Base-by-base conservation (phyloP, 2,113 vertebrate species). In the Daboia siamensis region DNA sequence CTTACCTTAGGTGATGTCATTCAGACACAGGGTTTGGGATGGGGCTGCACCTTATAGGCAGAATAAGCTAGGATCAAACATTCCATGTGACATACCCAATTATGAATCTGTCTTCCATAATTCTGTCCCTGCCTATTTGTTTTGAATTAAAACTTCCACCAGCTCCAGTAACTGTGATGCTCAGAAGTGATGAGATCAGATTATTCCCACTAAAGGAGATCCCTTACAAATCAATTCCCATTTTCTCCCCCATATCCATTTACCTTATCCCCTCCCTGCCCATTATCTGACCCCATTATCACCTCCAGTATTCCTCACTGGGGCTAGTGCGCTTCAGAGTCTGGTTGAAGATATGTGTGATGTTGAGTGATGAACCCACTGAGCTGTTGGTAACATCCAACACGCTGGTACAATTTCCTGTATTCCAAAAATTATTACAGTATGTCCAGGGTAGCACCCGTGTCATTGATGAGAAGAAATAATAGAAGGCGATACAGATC, bases 221-320 rank as follows among this genome's bases (percentile, higher is more conserved):
- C 46, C 55, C n/a, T 39, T 46, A 80, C 7, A 21, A 92, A 46
- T 7, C 52, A 54, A 11, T 29, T 90, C 74, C 74, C 74, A 44
- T 48, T 92, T 92, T 92, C 5, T 3, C 64, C 39, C 59, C 56
- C 44, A 26, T 11, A 61, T 20, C 91, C 29, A 23, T 44, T 52
- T 55, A 74, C 74, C 20, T 39, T 21, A 48, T 46, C 52, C n/a
- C 46, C 29, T 57, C 17, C 69, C 33, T n/a, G 12, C 69, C 55
- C 55, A 57, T 57, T 51, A 90, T 89, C 24, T 56, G n/a, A 33
- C 69, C 33, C 55, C 55, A 57, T 59, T 51, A 90, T 89, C 97
- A 99, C 99, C 98, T 99, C 99, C 99, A 99, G 97, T 99, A 99
- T 96, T 99, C 99, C 96, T 99, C 99, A 0, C 99, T 99, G 96